Base-by-base conservation (phyloP, 2,797 vertebrate species). In the Falco biarmicus region DNA sequence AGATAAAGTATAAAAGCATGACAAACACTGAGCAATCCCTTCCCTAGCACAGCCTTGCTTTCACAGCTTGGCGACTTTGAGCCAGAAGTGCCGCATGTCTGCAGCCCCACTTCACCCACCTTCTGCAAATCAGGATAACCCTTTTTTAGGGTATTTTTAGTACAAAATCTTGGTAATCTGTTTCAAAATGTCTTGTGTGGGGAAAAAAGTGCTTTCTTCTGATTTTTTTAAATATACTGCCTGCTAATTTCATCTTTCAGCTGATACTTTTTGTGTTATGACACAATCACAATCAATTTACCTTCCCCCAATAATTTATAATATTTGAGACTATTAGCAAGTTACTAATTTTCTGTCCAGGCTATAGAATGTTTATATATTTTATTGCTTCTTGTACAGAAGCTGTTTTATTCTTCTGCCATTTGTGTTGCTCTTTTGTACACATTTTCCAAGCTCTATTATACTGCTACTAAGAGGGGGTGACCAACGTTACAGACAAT, bases 41-140 rank as follows among this genome's bases (percentile, higher is more conserved):
- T 57, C 31, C 0, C 0, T 19, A 41, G 28, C 71, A 73, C 0
- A 0, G 51, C 32, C 11, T 11, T 9, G 51, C 57, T 45, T 87
- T 56, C 69, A 45, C 1, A 18, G 39, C 39, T 22, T 7, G 5
- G 25, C 8, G 16, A 15, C 22, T 75, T 15, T 9, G 20, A 65
- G 48, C 28, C 25, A 22, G 12, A 39, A 54, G 20, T 9, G 17
- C 51, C 48, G 51, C 19, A 26, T 26, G 28, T 66, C 78, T 60
- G 41, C 61, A 87, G 69, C 4, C 34, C 28, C 24, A 34, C 9
- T 16, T 63, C 51, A 80, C 13, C 26, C 5, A 47, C 20, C 3
- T 32, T 59, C 43, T 54, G 20, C 25, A 61, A 61, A 75, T 18
- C 5, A 66, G 29, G 21, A 59, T 13, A 69, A 79, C 5, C 9